Evolutionary conservation across 2,888 invertebrate genomes (phyloP).

Genomic region (Pristionchus exspectatus): DNA sequence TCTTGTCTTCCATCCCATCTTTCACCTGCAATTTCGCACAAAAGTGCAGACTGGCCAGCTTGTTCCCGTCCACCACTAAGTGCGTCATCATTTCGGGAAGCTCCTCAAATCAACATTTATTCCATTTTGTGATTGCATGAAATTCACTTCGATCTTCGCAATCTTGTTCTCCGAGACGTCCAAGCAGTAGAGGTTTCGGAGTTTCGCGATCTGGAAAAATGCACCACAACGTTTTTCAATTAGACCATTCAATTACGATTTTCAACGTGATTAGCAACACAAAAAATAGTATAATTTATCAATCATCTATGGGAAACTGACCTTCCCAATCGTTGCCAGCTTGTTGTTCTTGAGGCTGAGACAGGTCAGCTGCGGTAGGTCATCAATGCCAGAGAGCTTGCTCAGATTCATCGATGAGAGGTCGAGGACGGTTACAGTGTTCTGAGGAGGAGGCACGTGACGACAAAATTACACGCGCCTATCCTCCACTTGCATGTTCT

Average conservation of each 20-base stretch:
- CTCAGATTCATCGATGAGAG: constrained; percentile 66
- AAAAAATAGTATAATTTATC: too few relatives aligned
- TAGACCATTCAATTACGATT: background rate
- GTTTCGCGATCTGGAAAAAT: constrained; percentile 60
- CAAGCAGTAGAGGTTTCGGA: constrained; percentile 64
- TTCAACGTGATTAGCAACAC: too few relatives aligned
- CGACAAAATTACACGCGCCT: too few relatives aligned
- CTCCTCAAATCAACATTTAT: constrained; percentile 29
- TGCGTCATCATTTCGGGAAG: constrained; percentile 60
- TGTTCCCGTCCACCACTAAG: background rate
- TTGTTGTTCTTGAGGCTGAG: constrained; percentile 14
- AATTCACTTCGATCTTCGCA: constrained; percentile 63
- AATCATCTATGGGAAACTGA: background rate
- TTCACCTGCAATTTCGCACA: constrained; percentile 46
- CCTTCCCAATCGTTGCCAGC: constrained; percentile 22
- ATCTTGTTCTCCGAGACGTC: constrained; percentile 70
- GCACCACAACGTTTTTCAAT: too few relatives aligned
- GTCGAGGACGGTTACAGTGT: constrained; percentile 66
- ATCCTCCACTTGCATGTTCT: too few relatives aligned
- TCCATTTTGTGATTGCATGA: too few relatives aligned
- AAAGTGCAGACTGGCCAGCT: constrained; percentile 24
- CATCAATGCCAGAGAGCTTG: constrained; percentile 71
- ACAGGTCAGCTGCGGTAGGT: constrained; percentile 56
- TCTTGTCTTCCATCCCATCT: background rate
- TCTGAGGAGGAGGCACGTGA: too few relatives aligned